Base-by-base conservation (phyloP, 2,888 invertebrate genomes). In the Aelia acuminata region DNA sequence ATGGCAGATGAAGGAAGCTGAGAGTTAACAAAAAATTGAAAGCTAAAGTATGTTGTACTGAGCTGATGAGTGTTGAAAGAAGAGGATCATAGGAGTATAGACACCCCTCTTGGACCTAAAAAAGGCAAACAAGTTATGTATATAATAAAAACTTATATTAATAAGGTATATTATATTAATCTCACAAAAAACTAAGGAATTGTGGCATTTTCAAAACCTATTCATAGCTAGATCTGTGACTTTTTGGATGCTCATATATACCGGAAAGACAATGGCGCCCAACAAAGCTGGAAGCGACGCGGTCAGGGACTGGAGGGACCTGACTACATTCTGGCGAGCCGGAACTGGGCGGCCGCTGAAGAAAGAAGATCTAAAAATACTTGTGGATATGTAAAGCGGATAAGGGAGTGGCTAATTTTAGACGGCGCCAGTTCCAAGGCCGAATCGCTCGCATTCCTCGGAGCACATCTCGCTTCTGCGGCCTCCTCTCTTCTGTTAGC, bases 381-480 rank as follows among this genome's bases (percentile, higher is more conserved):
- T 8, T 35, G n/a, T 49, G 63, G 87, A 47, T 87, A 87, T 70
- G 47, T 87, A 75, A 47, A 87, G 84, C 87, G 48, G 87, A 31
- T 31, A 75, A 49, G 87, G 87, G 87, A 80, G 75, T 87, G 87
- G 87, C 53, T 87, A 87, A 87, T 87, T 87, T 87, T 87, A 87
- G 87, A 63, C 87, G 87, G 80, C 87, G 87, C 87, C 87, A 87
- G n/a, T 15, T n/a, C 39, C 87, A 87, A 87, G 87, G 87, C 35
- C 87, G 48, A 63, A 87, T 87, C 39, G 48, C n/a, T 63, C 22
- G 75, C 87, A 87, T 87, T 31, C 87, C 87, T 49, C 53, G 26
- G 20, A 85, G 50, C 31, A 18, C 50, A 70, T 70, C 84, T 84
- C 48, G 43, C 87, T 80, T 43, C 43, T 80, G 43, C 43, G n/a